phyloP scores from a whole-genome alignment of 2,797 vertebrate species.

The Myiotriccus ornatus region DNA sequence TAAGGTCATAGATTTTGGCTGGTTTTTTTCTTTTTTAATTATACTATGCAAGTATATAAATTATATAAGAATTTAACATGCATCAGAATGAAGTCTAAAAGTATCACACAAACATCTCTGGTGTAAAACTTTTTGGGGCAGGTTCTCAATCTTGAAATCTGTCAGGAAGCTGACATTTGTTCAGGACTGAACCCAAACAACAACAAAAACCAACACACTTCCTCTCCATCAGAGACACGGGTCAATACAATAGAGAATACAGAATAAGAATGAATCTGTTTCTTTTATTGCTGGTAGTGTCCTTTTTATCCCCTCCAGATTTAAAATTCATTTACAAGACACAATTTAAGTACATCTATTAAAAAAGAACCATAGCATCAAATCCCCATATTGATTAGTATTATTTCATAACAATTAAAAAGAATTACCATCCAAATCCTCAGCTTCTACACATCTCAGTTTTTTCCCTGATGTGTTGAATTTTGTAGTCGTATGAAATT shows the following conservation, averaged over 20 bases:
- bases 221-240: background rate
- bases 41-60: background rate
- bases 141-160: background rate
- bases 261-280: background rate
- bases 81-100: background rate
- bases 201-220: background rate
- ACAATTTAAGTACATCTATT: background rate
- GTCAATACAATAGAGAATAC: background rate
- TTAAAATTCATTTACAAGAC: slow-evolving; percentile 10
- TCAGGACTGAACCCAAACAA: background rate
- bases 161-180: background rate
- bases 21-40: background rate
- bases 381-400: background rate
- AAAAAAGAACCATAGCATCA: background rate
- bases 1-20: background rate
- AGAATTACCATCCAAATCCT: background rate
- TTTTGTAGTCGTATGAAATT: background rate
- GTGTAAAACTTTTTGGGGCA: background rate
- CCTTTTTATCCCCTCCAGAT: background rate
- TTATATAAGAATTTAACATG: background rate
- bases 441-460: background rate
- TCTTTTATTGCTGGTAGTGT: slow-evolving; percentile 43
- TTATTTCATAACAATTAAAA: background rate
- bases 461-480: background rate
- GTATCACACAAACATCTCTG: background rate